These are phyloP conservation scores for Achatina immaculata DNA, from an alignment of 1,140 invertebrate species.

Conservation along the genomic window DNA sequence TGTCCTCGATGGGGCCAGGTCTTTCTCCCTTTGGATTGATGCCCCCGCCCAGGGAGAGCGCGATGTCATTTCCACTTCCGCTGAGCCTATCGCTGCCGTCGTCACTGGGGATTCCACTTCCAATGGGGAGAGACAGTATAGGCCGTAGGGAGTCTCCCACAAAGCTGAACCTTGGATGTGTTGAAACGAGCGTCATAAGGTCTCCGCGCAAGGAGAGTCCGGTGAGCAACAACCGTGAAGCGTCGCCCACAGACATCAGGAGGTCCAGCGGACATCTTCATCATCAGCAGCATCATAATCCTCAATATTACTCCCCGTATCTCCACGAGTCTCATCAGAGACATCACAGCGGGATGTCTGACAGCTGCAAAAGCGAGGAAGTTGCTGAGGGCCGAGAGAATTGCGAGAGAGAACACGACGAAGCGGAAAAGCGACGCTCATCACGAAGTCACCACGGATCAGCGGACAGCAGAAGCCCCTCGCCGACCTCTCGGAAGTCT, in stretches of 20 bases:
- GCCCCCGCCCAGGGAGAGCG: slow-evolving; percentile 29
- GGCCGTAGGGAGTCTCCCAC: slow-evolving; percentile 2
- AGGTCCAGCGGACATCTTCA: neutral
- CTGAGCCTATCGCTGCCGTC: slow-evolving; percentile 18
- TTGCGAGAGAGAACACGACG: neutral
- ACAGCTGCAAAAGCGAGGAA: neutral
- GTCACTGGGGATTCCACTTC: slow-evolving; percentile 6
- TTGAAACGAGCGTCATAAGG: slow-evolving; percentile 22
- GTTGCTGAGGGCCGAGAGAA: neutral
- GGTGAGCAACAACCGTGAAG: neutral
- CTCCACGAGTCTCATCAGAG: neutral
- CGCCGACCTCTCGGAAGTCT: slow-evolving; percentile 29
- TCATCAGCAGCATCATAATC: neutral
- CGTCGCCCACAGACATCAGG: slow-evolving; percentile 6
- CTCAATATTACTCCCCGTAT: neutral
- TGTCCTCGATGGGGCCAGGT: neutral
- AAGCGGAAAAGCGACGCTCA: neutral
- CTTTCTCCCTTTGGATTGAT: slow-evolving; percentile 32
- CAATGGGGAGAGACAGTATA: neutral
- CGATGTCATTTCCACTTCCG: slow-evolving; percentile 18
- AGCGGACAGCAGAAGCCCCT: slow-evolving; percentile 28
- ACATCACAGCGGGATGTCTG: neutral
- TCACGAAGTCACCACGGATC: neutral
- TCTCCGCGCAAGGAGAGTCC: slow-evolving; percentile 14
- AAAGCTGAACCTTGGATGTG: neutral